Base-by-base conservation (phyloP, 2,888 invertebrate species). In the Eurytoma californica region DNA sequence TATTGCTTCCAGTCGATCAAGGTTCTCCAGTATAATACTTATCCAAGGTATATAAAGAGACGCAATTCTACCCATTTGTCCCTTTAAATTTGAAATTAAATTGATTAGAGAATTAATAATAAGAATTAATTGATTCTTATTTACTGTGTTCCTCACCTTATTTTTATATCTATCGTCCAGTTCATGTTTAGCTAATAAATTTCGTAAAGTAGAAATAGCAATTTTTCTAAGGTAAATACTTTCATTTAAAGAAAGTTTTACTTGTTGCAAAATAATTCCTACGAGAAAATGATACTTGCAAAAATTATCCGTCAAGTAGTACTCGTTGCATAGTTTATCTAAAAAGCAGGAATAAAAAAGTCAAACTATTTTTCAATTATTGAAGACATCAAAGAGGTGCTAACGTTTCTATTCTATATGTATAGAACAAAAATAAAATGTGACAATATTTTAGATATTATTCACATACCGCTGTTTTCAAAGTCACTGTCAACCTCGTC, bases 31-130 rank as follows among this genome's bases (percentile, higher is more conserved):
- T 0, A 97, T 95, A 74, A 98, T 94, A 4, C 95, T 94, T 82
- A 99, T 92, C 94, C 98, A 95, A 0, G 98, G 98, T 74, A 97
- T 94, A 90, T 99, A 99, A 47, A 99, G 92, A 60, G 96, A 93
- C 0, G 97, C 96, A 72, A 99, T 96, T 69, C 98, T 92, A 7
- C 95, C 94, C 86, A 95, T 92, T 87, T 96, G 95, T 5, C 95
- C 94, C 92, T 92, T 83, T 9, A 85, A 82, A 16, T 75, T 20
- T 57, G 14, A 51, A 75, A 39, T 39, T 39, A 39, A 39, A 39
- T 30, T 57, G 16, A 53, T 4, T 53, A 0, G 0, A 53, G 0
- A 14, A n/a, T 12, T 53, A 53, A 53, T 1, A 53, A 14, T 51
- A 3, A 51, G 20, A 30, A 65, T 20, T 1, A 39, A 30, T 20